A percentile compares a stretch with the other conserved stretches of the same genome.
phyloP scores from a whole-genome alignment of 1,140 invertebrate genomes.

The Halictus rubicundus region DNA sequence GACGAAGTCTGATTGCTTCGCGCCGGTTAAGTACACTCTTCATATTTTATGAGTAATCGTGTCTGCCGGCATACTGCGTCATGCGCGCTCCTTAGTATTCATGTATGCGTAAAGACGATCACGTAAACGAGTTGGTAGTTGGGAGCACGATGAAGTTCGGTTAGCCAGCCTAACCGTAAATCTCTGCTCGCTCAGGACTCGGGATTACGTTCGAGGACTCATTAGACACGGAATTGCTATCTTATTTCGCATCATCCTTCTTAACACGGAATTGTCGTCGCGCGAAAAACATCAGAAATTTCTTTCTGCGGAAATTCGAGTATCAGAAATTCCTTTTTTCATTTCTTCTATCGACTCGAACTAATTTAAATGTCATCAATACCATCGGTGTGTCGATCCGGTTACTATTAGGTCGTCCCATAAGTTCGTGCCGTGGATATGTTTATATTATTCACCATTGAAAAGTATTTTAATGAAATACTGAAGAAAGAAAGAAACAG shows the following conservation, averaged over 20 bases:
- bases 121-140: constrained; percentile 54
- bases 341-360: too few species aligned
- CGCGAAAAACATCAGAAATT: too few species aligned
- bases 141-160: constrained; percentile 32
- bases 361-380: too few species aligned
- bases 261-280: background rate
- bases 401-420: too few species aligned
- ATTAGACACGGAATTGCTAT: constrained; percentile 40
- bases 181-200: constrained; percentile 39
- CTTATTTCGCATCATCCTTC: constrained; percentile 45
- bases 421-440: too few species aligned
- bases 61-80: constrained; percentile 11
- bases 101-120: constrained; percentile 49
- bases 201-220: constrained; percentile 42
- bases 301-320: background rate
- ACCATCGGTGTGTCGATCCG: too few species aligned
- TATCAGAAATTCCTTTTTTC: too few species aligned
- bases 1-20: background rate
- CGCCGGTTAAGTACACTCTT: background rate
- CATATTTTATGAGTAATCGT: constrained; percentile 26
- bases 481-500: too few species aligned
- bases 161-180: constrained; percentile 42
- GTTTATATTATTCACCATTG: too few species aligned
- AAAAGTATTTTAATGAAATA: too few species aligned
- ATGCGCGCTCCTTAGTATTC: constrained; percentile 35